Conservation (phyloP, 2,113 vertebrate genomes). For the Heterochromis multidens region DNA sequence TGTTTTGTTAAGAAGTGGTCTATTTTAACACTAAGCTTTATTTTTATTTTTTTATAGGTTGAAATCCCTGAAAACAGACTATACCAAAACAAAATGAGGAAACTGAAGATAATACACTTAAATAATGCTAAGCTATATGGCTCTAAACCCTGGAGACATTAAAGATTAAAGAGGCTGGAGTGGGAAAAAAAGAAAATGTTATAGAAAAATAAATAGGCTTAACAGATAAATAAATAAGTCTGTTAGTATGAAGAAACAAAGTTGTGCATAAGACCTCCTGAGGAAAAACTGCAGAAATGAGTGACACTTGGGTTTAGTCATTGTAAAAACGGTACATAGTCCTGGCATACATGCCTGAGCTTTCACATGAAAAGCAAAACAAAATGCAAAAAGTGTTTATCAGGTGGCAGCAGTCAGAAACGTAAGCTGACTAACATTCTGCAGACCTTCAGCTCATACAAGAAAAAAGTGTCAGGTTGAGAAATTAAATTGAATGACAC, state of each 20-base stretch:
- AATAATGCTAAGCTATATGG: neutral
- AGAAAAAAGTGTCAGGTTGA: neutral
- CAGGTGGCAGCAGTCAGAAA: neutral
- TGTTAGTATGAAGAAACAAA: neutral
- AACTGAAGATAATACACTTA: neutral
- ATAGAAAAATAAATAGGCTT: neutral
- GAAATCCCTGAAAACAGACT: neutral
- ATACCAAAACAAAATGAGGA: neutral
- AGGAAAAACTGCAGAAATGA: neutral
- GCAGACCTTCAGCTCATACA: neutral
- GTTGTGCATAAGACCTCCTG: neutral
- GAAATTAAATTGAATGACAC: constrained; percentile 39
- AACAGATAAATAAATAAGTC: neutral
- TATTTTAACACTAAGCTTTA: neutral
- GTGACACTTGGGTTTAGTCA: neutral
- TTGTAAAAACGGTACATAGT: neutral
- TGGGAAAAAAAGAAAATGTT: neutral
- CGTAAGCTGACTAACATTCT: neutral
- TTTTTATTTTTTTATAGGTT: neutral
- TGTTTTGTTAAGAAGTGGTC: accelerated
- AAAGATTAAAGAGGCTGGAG: neutral
- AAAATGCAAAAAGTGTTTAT: neutral
- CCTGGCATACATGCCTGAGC: neutral
- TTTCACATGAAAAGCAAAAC: neutral
- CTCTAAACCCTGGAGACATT: neutral